Evolutionary conservation across 2,797 vertebrate species (phyloP).

Genomic region (Mus spretus): DNA sequence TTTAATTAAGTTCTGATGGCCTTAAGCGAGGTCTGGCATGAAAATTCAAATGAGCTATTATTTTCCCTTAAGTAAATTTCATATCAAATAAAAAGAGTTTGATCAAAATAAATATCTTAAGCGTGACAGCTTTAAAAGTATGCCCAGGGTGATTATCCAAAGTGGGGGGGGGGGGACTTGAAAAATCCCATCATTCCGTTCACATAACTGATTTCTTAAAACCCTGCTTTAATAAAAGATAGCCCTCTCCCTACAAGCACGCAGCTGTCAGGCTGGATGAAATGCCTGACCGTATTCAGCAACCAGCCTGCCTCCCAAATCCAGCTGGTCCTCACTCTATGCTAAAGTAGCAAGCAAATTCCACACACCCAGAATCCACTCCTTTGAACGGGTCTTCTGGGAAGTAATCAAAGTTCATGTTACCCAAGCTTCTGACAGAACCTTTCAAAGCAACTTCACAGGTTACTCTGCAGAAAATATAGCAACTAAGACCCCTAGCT

Average conservation of each 20-base stretch:
- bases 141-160: conserved; percentile 42
- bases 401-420: background rate
- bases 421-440: conserved; percentile 31
- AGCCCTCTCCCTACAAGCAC: background rate
- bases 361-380: background rate
- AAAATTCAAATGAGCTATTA: conserved; percentile 8
- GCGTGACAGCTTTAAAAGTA: conserved; percentile 47
- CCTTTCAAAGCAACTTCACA: background rate
- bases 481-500: background rate
- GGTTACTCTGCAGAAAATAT: background rate
- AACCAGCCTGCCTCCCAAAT: background rate
- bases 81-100: conserved; percentile 50
- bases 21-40: background rate
- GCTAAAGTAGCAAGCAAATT: background rate
- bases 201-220: background rate
- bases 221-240: conserved; percentile 30
- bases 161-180: conserved; percentile 23
- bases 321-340: background rate
- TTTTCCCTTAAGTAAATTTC: conserved; percentile 62
- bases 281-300: background rate
- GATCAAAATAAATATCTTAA: conserved; percentile 62
- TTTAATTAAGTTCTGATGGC: conserved; percentile 44
- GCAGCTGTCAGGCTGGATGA: background rate
- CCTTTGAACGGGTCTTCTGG: background rate
- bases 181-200: conserved; percentile 17